These are phyloP conservation scores for Synergus japonicus DNA, from an alignment of 2,888 invertebrate genomes.

Conservation along the genomic window DNA sequence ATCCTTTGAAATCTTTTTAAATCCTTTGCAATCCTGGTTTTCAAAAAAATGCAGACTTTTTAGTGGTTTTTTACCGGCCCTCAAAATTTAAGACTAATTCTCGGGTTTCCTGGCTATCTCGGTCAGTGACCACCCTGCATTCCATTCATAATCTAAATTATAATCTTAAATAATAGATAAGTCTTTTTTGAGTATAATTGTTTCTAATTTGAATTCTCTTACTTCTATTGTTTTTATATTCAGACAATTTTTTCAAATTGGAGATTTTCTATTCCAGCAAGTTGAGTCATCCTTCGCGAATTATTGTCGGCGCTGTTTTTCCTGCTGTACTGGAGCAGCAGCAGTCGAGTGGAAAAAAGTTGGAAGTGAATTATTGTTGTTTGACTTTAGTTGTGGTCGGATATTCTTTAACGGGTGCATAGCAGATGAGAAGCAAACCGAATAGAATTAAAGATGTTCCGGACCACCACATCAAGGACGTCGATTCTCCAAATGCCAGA, in stretches of 20 bases:
- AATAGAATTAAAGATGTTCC: constrained; percentile 85
- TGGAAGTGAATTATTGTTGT: constrained; percentile 42
- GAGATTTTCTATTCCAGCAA: not conserved
- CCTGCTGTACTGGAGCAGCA: constrained; percentile 23
- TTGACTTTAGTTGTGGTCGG: constrained; percentile 31
- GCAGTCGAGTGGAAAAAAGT: constrained; percentile 41
- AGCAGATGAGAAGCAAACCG: constrained; percentile 83
- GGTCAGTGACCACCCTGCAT: not conserved
- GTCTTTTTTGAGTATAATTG: not conserved
- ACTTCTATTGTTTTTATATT: not conserved
- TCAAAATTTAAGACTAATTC: not conserved
- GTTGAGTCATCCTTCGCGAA: constrained; percentile 40
- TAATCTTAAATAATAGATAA: not conserved
- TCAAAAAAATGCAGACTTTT: too few relatives aligned
- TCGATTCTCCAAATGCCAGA: constrained; percentile 84
- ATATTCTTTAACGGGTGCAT: constrained; percentile 50
- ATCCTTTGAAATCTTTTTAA: too few relatives aligned
- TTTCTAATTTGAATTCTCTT: not conserved
- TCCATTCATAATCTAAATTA: not conserved
- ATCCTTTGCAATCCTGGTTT: too few relatives aligned
- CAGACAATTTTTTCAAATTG: not conserved
- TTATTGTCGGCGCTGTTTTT: constrained; percentile 25
- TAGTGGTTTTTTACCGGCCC: too few relatives aligned
- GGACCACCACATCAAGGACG: constrained; percentile 84
- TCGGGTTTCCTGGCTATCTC: too few relatives aligned